Evolutionary conservation across 2,797 vertebrate species (phyloP).

Genomic region (Halcyon leucocephala): DNA sequence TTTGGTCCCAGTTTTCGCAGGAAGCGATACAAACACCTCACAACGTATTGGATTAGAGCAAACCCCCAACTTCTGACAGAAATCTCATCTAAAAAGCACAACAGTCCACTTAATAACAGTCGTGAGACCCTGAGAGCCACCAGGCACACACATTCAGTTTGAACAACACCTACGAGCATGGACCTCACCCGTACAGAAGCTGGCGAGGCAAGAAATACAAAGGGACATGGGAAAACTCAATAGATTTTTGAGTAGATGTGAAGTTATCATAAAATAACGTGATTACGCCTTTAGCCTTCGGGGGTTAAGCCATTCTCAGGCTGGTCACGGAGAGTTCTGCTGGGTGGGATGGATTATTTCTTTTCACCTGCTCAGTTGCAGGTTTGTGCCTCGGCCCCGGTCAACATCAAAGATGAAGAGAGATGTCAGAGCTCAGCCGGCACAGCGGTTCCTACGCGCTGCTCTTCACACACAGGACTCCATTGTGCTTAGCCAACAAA

Average conservation of each 20-base stretch:
- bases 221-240: not conserved
- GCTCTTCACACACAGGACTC: not conserved
- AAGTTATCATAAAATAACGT: not conserved
- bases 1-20: not conserved
- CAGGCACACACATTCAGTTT: not conserved
- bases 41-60: accelerated
- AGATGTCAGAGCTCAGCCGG: not conserved
- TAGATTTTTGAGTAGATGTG: not conserved
- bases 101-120: not conserved
- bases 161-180: accelerated
- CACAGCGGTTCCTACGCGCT: accelerated
- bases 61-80: not conserved
- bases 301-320: not conserved
- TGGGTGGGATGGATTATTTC: not conserved
- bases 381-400: not conserved
- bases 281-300: not conserved
- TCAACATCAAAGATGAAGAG: not conserved
- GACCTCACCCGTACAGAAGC: not conserved
- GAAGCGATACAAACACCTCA: accelerated
- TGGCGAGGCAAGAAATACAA: not conserved
- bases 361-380: not conserved
- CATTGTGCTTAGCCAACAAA: not conserved
- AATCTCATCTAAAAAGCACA: not conserved
- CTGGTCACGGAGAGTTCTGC: not conserved
- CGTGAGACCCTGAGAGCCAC: not conserved